A percentile compares a stretch with the other conserved stretches of the same genome.
phyloP scores from a whole-genome alignment of 2,888 invertebrate species.

The Brachypalpus laphriformis region DNA sequence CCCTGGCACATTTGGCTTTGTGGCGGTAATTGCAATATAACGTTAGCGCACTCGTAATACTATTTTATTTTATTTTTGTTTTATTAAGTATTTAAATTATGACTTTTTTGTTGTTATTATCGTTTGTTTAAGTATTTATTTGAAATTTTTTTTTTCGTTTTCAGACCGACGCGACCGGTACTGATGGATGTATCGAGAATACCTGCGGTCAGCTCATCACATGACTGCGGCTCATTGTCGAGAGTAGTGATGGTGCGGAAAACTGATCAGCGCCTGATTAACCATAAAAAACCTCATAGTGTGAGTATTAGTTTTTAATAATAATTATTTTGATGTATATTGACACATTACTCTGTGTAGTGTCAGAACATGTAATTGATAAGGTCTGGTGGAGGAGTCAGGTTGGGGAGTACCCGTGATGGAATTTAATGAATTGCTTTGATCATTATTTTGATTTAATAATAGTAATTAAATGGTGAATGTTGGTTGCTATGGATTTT shows the following conservation, averaged over 20 bases:
- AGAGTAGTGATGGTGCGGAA: slow-evolving; percentile 88
- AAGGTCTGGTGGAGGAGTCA: background rate
- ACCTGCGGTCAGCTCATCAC: slow-evolving; percentile 78
- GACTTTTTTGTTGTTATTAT: background rate
- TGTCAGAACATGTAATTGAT: background rate
- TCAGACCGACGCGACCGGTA: slow-evolving; percentile 76
- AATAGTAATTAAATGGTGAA: background rate
- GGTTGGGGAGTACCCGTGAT: background rate
- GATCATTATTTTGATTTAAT: background rate
- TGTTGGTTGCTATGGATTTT: background rate
- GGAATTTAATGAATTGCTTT: background rate
- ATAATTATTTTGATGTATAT: slow-evolving; percentile 1
- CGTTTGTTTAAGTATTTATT: background rate
- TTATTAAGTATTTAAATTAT: background rate
- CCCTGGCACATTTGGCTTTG: background rate
- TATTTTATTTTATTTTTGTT: slow-evolving; percentile 22
- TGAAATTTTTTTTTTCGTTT: slow-evolving; percentile 48
- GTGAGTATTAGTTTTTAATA: slow-evolving; percentile 67
- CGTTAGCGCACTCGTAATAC: slow-evolving; percentile 7
- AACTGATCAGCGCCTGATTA: slow-evolving; percentile 87
- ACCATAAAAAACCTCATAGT: slow-evolving; percentile 84
- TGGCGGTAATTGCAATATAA: background rate
- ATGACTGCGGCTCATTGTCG: slow-evolving; percentile 84
- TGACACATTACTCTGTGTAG: background rate
- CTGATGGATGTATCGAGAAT: slow-evolving; percentile 77